These are phyloP conservation scores for Melanotaenia boesemani DNA, from an alignment of 2,797 vertebrate species.

Conservation along the genomic window DNA sequence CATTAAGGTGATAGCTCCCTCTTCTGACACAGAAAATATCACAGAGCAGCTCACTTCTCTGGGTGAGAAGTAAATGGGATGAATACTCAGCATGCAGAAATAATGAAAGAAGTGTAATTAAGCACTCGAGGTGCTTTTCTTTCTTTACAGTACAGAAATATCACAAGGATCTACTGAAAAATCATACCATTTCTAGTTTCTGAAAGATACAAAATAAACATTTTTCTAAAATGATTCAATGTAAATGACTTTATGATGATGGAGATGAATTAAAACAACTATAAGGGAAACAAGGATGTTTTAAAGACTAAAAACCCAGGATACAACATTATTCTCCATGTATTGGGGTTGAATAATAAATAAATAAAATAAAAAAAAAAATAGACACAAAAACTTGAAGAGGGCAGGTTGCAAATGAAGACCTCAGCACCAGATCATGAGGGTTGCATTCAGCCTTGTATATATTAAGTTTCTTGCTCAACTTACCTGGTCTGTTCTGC, in stretches of 20 bases:
- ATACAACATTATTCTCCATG: background rate
- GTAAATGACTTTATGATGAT: no score
- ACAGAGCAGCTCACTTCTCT: slow-evolving; percentile 3
- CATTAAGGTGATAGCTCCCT: slow-evolving; percentile 71
- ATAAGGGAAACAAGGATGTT: background rate
- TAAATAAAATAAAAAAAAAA: no score
- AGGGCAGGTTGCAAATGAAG: no score
- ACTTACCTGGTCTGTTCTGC: no score
- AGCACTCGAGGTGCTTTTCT: background rate
- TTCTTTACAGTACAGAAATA: background rate
- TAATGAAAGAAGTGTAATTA: background rate
- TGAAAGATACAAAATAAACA: no score
- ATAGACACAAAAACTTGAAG: no score
- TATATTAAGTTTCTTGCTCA: no score
- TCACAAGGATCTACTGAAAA: background rate
- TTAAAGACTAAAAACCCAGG: background rate
- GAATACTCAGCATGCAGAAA: background rate
- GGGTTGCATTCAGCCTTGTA: no score
- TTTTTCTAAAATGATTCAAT: no score
- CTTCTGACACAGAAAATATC: slow-evolving; percentile 65
- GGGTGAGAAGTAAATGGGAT: background rate
- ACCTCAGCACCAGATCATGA: no score
- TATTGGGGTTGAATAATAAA: background rate
- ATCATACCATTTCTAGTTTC: background rate
- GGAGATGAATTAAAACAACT: background rate